These are phyloP conservation scores for Temnothorax nylanderi DNA, from an alignment of 1,140 invertebrate genomes.

Conservation along the genomic window DNA sequence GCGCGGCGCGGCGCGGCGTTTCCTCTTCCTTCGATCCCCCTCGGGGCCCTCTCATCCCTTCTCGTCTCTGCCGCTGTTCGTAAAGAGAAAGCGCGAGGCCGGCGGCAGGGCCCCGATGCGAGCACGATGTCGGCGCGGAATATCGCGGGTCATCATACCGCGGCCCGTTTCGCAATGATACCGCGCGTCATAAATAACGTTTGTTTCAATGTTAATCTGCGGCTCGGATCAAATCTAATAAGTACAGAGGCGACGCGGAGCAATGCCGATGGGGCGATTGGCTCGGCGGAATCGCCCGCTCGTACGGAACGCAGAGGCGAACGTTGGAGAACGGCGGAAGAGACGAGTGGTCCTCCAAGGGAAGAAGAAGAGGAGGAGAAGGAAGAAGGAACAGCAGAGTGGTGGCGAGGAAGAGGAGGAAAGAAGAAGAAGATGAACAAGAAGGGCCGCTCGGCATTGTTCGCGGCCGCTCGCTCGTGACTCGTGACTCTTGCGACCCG, in stretches of 20 bases:
- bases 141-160: constrained; percentile 83
- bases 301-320: constrained; percentile 10
- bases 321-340: not conserved
- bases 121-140: constrained; percentile 66
- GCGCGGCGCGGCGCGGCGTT: not conserved
- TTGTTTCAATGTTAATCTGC: constrained; percentile 85
- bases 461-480: constrained; percentile 84
- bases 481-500: constrained; percentile 84
- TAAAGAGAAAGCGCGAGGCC: constrained; percentile 45
- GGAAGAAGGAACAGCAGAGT: not conserved
- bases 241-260: constrained; percentile 80
- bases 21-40: constrained; percentile 26
- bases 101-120: constrained; percentile 24
- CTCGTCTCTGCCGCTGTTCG: constrained; percentile 2
- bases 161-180: constrained; percentile 78
- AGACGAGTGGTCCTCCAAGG: not conserved
- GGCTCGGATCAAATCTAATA: constrained; percentile 84
- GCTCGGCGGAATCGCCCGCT: constrained; percentile 35
- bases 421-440: constrained; percentile 53
- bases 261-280: constrained; percentile 78
- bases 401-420: not conserved
- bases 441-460: constrained; percentile 80
- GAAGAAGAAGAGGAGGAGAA: constrained; percentile 9
- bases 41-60: constrained; percentile 8
- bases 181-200: constrained; percentile 84